Conservation (phyloP, 2,888 invertebrate species). For the Nebria brevicollis region DNA sequence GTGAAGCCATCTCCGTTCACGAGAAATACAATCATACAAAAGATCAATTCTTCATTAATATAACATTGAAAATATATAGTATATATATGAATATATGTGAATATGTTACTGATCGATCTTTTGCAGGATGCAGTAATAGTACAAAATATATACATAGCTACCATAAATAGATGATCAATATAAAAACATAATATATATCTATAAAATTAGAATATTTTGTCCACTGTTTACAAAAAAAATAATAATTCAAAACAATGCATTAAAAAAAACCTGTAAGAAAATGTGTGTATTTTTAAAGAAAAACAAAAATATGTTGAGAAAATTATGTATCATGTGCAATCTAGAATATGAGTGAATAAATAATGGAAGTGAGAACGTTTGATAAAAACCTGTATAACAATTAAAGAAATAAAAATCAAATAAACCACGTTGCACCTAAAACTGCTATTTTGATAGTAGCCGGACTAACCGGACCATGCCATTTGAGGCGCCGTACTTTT, state of each 20-base stretch:
- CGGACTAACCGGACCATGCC: neutral
- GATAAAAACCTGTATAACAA: neutral
- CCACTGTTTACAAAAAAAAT: constrained; percentile 22
- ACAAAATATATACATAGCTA: neutral
- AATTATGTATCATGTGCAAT: constrained; percentile 2
- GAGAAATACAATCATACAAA: neutral
- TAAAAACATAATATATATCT: neutral
- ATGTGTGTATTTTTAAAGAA: neutral
- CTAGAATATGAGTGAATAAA: neutral
- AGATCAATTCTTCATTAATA: neutral
- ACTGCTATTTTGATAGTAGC: neutral
- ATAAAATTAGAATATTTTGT: constrained; percentile 7
- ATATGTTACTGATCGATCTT: neutral
- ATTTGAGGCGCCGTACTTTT: neutral
- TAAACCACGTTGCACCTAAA: neutral
- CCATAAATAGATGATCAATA: neutral
- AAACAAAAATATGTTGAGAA: constrained; percentile 5
- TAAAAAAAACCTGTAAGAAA: constrained; percentile 37
- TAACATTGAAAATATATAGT: too few relatives aligned
- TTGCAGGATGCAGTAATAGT: neutral
- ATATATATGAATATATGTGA: neutral
- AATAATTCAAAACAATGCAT: constrained; percentile 28
- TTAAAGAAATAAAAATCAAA: neutral
- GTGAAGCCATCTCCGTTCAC: neutral
- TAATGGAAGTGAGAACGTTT: neutral